phyloP scores from a whole-genome alignment of 2,888 invertebrate genomes.

The Drosophila barbarae region DNA sequence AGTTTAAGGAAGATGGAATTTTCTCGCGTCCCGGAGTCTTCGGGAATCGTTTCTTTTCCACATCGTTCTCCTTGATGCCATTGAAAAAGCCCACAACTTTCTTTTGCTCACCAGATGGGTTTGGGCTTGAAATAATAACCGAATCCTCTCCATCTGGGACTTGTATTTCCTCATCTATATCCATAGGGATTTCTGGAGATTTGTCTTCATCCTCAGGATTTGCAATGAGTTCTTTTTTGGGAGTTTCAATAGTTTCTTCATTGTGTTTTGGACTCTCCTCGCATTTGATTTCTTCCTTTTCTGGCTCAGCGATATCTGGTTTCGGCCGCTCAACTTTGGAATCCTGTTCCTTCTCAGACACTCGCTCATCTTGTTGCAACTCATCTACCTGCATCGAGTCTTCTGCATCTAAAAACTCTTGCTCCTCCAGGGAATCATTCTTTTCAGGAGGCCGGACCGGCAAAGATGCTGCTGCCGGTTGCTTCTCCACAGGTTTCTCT shows the following conservation, averaged over 20 bases:
- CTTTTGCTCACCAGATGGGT: background rate
- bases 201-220: background rate
- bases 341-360: background rate
- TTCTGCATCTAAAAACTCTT: constrained; percentile 20
- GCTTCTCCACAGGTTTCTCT: too few species aligned
- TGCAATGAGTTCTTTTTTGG: background rate
- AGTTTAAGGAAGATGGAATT: background rate
- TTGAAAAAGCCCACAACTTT: constrained; percentile 57
- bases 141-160: background rate
- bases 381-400: background rate
- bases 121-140: constrained; percentile 10
- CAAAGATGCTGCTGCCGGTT: background rate
- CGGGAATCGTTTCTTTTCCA: constrained; percentile 21
- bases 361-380: background rate
- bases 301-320: background rate
- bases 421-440: constrained; percentile 15
- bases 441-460: background rate
- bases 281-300: too few species aligned
- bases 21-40: constrained; percentile 37
- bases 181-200: background rate
- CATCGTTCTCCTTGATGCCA: background rate
- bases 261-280: background rate
- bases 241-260: background rate
- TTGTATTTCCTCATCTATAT: background rate
- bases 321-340: background rate